phyloP scores from a whole-genome alignment of 2,113 vertebrate species.

The Dermatemys mawii region DNA sequence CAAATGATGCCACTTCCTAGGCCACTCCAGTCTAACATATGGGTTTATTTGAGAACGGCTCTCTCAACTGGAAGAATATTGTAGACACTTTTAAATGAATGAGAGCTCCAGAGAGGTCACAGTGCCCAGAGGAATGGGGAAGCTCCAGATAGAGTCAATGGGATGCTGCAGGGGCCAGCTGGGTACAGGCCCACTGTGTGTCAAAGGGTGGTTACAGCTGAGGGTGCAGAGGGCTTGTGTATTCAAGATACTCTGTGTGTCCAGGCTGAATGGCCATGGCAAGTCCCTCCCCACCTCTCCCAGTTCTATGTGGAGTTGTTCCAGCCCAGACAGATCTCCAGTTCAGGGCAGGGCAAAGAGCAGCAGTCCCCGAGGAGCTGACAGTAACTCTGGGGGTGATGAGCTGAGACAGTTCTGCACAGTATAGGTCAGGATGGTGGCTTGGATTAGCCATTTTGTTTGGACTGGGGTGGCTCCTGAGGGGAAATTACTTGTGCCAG shows the following conservation, averaged over 20 bases:
- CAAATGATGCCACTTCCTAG: background rate
- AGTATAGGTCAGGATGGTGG: background rate
- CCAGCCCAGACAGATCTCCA: background rate
- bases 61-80: background rate
- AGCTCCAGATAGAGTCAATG: too few species aligned
- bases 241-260: background rate
- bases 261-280: background rate
- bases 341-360: background rate
- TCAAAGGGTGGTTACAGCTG: background rate
- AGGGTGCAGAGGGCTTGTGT: background rate
- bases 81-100: background rate
- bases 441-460: background rate
- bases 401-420: background rate
- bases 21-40: background rate
- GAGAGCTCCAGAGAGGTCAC: rapidly evolving
- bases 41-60: background rate
- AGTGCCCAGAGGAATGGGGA: too few species aligned
- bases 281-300: too few species aligned
- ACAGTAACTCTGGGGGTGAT: background rate
- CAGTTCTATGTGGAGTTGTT: background rate
- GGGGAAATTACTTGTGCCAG: background rate
- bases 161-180: background rate
- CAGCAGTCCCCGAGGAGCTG: background rate
- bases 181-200: background rate
- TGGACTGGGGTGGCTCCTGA: background rate